A percentile compares a stretch with the other conserved stretches of the same genome.
phyloP scores from a whole-genome alignment of 1,140 invertebrate species.

The Oncopeltus fasciatus region DNA sequence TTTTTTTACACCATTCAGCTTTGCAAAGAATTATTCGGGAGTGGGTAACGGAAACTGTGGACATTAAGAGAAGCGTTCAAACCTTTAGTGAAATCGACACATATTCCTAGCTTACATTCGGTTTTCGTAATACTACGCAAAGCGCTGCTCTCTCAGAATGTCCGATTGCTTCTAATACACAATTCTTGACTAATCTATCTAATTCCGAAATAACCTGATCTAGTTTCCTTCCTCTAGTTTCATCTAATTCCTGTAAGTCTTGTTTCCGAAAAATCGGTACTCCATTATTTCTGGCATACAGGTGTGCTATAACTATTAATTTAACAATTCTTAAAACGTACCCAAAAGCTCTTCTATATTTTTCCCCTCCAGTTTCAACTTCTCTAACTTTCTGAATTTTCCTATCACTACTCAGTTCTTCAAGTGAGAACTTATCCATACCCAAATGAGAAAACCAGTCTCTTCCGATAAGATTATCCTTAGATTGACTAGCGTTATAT shows the following conservation, averaged over 20 bases:
- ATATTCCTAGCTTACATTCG: background rate
- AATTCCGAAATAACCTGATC: too few species aligned
- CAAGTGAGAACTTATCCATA: background rate
- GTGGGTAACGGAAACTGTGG: background rate
- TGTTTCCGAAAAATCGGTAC: background rate
- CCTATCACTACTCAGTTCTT: background rate
- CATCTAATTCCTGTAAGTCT: too few species aligned
- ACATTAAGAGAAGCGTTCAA: background rate
- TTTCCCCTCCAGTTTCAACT: background rate
- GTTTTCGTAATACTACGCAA: background rate
- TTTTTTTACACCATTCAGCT: background rate
- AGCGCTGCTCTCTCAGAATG: too few species aligned
- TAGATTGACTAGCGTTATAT: background rate
- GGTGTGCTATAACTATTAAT: background rate
- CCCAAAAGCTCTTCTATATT: background rate
- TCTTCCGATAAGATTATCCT: background rate
- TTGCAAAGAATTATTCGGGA: too few species aligned
- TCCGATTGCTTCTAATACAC: background rate
- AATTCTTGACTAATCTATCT: background rate
- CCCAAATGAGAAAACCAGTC: background rate
- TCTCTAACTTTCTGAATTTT: background rate
- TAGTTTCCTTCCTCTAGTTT: too few species aligned
- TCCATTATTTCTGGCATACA: background rate
- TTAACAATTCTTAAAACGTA: background rate
- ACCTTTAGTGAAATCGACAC: background rate